Percentiles rank a stretch among this genome's conserved stretches.
Evolutionary conservation across 2,888 invertebrate species (phyloP).

Genomic region (Deladenus siricidicola): DNA sequence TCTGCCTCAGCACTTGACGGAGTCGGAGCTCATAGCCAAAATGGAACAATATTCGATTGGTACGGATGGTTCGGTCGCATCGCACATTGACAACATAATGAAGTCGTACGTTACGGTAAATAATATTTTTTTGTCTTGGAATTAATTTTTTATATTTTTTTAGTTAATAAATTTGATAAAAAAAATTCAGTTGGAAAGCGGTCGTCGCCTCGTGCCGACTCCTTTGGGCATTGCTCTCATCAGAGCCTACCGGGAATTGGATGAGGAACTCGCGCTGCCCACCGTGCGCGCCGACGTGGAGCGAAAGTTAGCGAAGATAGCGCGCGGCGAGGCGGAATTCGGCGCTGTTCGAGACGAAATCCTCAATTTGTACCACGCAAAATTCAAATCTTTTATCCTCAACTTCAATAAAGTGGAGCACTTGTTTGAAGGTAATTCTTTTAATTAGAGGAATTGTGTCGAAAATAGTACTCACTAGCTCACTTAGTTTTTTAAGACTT

Average conservation of each 20-base stretch:
- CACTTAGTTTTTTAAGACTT: too few species aligned
- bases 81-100: slow-evolving; percentile 98
- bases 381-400: too few species aligned
- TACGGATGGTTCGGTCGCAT: slow-evolving; percentile 98
- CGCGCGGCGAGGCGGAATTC: slow-evolving; percentile 76
- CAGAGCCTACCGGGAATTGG: slow-evolving; percentile 74
- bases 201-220: slow-evolving; percentile 82
- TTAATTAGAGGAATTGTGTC: too few species aligned
- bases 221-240: slow-evolving; percentile 89
- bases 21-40: slow-evolving; percentile 85
- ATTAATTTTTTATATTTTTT: too few species aligned
- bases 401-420: too few species aligned
- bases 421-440: too few species aligned
- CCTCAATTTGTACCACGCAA: too few species aligned
- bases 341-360: slow-evolving; percentile 63
- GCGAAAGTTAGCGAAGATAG: slow-evolving; percentile 84
- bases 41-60: slow-evolving; percentile 99
- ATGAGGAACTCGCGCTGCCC: slow-evolving; percentile 84
- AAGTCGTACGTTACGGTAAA: too few species aligned
- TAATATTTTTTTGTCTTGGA: too few species aligned
- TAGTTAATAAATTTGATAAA: too few species aligned
- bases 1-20: slow-evolving; percentile 92
- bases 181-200: slow-evolving; percentile 63
- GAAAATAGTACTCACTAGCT: too few species aligned
- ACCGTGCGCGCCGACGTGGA: slow-evolving; percentile 96